These are phyloP conservation scores for Lates japonicus DNA, from an alignment of 2,797 vertebrate genomes.

Conservation along the genomic window DNA sequence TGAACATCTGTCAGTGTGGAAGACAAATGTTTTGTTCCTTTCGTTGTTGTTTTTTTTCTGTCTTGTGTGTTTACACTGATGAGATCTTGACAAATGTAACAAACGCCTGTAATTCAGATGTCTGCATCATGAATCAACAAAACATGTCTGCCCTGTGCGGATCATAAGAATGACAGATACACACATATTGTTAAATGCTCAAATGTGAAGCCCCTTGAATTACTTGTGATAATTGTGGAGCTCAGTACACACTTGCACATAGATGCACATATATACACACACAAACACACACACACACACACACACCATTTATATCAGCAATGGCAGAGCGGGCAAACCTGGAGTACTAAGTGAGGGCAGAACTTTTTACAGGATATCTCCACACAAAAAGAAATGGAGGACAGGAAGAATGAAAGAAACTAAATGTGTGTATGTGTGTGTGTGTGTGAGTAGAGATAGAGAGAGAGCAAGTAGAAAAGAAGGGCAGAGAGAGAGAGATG, in stretches of 20 bases:
- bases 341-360: slow-evolving; percentile 34
- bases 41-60: slow-evolving; percentile 38
- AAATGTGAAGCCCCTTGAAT: slow-evolving; percentile 27
- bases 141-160: slow-evolving; percentile 60
- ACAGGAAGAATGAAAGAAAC: slow-evolving; percentile 14
- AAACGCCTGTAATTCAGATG: slow-evolving; percentile 57
- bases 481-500: slow-evolving; percentile 39
- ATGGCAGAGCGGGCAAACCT: slow-evolving; percentile 51
- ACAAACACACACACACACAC: background rate
- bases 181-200: slow-evolving; percentile 34
- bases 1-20: slow-evolving; percentile 76
- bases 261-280: slow-evolving; percentile 11
- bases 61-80: slow-evolving; percentile 61
- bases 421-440: background rate
- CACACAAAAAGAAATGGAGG: slow-evolving; percentile 28
- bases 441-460: background rate
- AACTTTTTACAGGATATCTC: slow-evolving; percentile 39
- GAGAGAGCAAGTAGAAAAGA: background rate
- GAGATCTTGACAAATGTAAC: slow-evolving; percentile 52
- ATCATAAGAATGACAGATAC: slow-evolving; percentile 45
- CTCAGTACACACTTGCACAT: slow-evolving; percentile 35
- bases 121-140: slow-evolving; percentile 49
- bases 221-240: slow-evolving; percentile 31
- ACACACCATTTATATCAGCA: slow-evolving; percentile 46
- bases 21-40: slow-evolving; percentile 76